Evolutionary conservation across 2,888 invertebrate species (phyloP), one percentile per base, ranked within the genome.

Genomic region (Sesia bembeciformis): DNA sequence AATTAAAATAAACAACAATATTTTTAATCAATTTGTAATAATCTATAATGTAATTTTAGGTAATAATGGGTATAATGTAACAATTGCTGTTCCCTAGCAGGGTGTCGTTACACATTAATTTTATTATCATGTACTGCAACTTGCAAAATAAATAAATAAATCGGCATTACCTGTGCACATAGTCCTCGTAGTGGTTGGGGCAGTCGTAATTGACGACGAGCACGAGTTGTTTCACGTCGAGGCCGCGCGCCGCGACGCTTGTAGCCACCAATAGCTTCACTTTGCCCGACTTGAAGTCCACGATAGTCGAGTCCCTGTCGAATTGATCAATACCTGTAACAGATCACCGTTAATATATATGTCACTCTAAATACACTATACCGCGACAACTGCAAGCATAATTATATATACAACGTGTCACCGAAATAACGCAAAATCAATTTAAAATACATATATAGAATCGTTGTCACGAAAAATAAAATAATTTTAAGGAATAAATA

Each of bases 151-250:
- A 23, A 23, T 23, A 23, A 23, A 23, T 23, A 23, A 23, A 23
- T 23, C 23, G 1, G 2, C 2, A 4, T 5, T 62, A 92, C 92
- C 92, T 89, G 81, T 99, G 99, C 38, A 99, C 99, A 80, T 99
- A 99, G 82, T 99, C 99, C 84, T 99, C 99, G 74, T 99, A 99
- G 82, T 99, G 99, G 84, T 99, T 99, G 0, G 99, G 99, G 71
- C 98, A 98, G 84, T 99, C 99, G 81, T 98, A 99, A 86, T 99
- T 99, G 7, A 99, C 95, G 3, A 99, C 99, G 40, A 99, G 89
- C 69, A 98, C 98, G 54, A 99, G 91, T 68, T 99, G 97, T 76
- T 99, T 99, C 0, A 99, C 99, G 79, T 99, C 99, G n/a, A 99
- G 90, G 0, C 99, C 99, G 55, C 99, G 90, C 0, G 99, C 99